phyloP scores from a whole-genome alignment of 2,797 vertebrate species.

The Chanos chanos region DNA sequence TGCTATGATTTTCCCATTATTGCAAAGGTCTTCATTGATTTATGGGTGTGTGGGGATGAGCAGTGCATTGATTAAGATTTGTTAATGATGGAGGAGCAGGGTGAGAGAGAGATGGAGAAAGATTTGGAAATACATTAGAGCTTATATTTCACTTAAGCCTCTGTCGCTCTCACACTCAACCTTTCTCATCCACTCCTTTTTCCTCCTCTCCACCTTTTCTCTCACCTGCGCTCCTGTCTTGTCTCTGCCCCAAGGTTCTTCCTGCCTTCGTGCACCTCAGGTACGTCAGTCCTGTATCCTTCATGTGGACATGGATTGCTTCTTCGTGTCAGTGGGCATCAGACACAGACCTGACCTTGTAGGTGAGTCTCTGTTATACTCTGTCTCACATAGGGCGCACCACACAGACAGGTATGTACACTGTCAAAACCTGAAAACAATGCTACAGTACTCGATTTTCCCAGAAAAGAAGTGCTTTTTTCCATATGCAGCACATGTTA shows the following conservation, averaged over 20 bases:
- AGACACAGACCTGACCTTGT: slow-evolving; percentile 89
- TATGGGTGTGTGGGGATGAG: too few species aligned
- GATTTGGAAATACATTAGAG: neutral
- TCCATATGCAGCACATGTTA: too few species aligned
- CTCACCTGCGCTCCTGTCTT: neutral
- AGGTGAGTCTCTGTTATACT: slow-evolving; percentile 58
- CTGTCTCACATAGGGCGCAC: neutral
- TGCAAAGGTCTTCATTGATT: too few species aligned
- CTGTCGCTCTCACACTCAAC: neutral
- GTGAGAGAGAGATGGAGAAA: neutral
- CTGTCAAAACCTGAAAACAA: neutral
- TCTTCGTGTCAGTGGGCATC: slow-evolving; percentile 97
- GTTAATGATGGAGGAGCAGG: neutral
- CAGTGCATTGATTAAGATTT: too few species aligned
- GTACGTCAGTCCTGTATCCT: slow-evolving; percentile 82
- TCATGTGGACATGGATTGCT: slow-evolving; percentile 99
- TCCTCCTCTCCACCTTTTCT: neutral
- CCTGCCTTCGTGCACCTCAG: slow-evolving; percentile 47
- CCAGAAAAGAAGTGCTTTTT: too few species aligned
- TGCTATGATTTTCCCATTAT: too few species aligned
- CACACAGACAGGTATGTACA: neutral
- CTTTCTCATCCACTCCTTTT: neutral
- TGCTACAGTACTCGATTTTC: too few species aligned
- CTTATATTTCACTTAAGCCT: too few species aligned
- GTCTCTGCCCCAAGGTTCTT: slow-evolving; percentile 18